Base-by-base conservation (phyloP, 1,140 invertebrate species). In the Drosophila nigrodunni region DNA sequence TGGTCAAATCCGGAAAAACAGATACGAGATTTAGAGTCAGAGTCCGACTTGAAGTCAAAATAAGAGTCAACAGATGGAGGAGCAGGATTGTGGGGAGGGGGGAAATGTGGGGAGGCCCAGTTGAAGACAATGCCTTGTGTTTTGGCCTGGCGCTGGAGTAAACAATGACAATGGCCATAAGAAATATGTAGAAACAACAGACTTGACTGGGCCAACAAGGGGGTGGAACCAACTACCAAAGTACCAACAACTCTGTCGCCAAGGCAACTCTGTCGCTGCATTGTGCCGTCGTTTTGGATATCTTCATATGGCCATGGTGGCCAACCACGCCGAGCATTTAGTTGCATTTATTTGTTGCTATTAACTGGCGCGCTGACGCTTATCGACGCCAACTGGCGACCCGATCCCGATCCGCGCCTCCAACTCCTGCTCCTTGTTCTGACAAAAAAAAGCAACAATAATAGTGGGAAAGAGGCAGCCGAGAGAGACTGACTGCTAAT, bases 291-390 rank as follows among this genome's bases (percentile, higher is more conserved):
- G 71, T 77, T 89, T 91, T 91, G 74, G 89, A 91, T 91, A 91
- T 91, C 89, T 91, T 91, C 89, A 91, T 91, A 91, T 81, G 70
- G 74, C 74, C 59, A 49, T 60, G 55, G 71, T 65, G 10, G 57
- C 43, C 43, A 60, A 30, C 73, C 74, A 70, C 55, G 57, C 70
- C 50, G 59, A 91, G 81, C 89, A 91, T 91, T 91, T 91, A 91
- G 89, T 87, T 91, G 86, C 85, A 91, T 91, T 91, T 89, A 91
- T 91, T 91, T 91, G 89, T 91, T 91, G 85, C 89, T 87, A 91
- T 91, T 91, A 91, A 91, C 89, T 91, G 89, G 89, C 82, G 78
- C 85, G 80, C 88, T 80, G 88, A 88, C 88, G 89, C 89, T 91
- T 91, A 91, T 91, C 89, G 88, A 62, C 44, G 55, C 57, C 81